These are phyloP conservation scores for Brotula barbata DNA, from an alignment of 2,797 vertebrate genomes.

Conservation along the genomic window DNA sequence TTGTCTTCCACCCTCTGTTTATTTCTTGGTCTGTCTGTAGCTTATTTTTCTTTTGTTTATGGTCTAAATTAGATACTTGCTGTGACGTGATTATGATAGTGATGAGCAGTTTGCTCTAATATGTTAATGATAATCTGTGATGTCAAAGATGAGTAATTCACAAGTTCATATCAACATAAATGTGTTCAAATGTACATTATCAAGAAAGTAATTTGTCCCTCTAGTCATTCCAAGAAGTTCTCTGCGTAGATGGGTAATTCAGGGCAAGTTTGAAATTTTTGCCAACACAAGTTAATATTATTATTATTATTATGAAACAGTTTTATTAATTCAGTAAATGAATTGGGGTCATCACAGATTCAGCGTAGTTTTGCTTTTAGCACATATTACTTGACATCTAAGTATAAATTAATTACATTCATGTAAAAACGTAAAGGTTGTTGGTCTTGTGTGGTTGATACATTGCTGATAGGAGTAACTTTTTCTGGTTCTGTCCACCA, in stretches of 20 bases:
- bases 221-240: conserved; percentile 10
- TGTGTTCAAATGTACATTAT: conserved; percentile 20
- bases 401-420: neutral
- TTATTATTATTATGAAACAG: conserved; percentile 1
- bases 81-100: conserved; percentile 27
- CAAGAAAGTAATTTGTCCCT: conserved; percentile 1
- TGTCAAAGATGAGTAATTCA: conserved; percentile 61
- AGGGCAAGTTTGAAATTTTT: conserved; percentile 4
- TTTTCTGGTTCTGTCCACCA: conserved; percentile 12
- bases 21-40: neutral
- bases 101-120: conserved; percentile 17
- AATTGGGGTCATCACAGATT: neutral
- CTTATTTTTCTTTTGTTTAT: no score
- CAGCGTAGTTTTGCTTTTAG: neutral
- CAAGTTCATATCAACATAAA: conserved; percentile 35
- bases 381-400: neutral
- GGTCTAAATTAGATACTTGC: neutral
- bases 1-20: neutral
- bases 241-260: neutral
- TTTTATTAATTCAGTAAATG: neutral
- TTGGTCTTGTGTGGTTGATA: neutral
- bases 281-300: no score
- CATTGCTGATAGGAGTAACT: neutral
- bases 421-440: neutral
- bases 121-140: conserved; percentile 26